Conservation (phyloP, 2,888 invertebrate species). For the Thecocarcelia acutangulata region DNA sequence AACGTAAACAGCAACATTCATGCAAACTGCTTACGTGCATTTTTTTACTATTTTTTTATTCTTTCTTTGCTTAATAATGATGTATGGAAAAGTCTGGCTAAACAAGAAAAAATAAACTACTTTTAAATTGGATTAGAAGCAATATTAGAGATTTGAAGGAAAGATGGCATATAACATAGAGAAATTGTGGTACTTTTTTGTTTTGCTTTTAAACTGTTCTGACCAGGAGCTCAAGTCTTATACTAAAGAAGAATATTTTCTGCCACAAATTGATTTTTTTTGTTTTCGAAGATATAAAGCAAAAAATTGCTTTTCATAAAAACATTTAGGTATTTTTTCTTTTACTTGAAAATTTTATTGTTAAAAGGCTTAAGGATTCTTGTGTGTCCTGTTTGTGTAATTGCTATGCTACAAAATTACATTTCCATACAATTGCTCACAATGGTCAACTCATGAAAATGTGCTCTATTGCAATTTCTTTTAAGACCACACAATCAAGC, state of each 20-base stretch:
- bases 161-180: neutral
- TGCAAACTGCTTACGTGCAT: neutral
- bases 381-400: slow-evolving; percentile 40
- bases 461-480: slow-evolving; percentile 20
- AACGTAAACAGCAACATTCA: neutral
- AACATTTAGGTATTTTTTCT: neutral
- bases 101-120: slow-evolving; percentile 1
- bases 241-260: too few species aligned
- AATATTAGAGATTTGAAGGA: neutral
- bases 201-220: too few species aligned
- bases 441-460: slow-evolving; percentile 14
- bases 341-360: neutral
- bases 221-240: too few species aligned
- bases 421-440: slow-evolving; percentile 33
- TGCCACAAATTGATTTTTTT: neutral
- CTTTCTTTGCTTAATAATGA: slow-evolving; percentile 38
- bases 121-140: neutral
- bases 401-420: slow-evolving; percentile 37
- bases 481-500: slow-evolving; percentile 31
- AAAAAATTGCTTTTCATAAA: neutral
- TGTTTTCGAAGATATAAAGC: neutral
- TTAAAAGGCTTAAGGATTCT: slow-evolving; percentile 22
- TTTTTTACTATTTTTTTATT: neutral
- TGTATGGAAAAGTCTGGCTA: slow-evolving; percentile 12
- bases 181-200: too few species aligned